phyloP scores from a whole-genome alignment of 1,140 invertebrate genomes.

The Pseudomyrmex cubaensis region DNA sequence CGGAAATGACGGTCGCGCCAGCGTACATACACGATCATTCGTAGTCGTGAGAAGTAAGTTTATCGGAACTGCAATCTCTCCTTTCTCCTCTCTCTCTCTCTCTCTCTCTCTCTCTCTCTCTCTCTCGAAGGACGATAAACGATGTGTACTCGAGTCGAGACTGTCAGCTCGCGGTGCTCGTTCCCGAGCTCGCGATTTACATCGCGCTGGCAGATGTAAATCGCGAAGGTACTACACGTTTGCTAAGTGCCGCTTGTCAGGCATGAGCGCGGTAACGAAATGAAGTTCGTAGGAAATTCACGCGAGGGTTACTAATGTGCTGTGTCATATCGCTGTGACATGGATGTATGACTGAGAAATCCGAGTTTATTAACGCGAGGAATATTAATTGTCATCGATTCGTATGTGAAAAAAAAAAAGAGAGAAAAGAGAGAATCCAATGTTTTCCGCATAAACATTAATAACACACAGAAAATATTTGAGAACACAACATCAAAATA shows the following conservation, averaged over 20 bases:
- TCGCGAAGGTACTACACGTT: conserved; percentile 13
- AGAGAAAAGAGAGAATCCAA: no score
- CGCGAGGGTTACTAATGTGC: conserved; percentile 15
- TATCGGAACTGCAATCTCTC: conserved; percentile 28
- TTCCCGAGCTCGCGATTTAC: conserved; percentile 25
- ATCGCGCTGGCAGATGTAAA: conserved; percentile 13
- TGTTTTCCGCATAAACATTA: no score
- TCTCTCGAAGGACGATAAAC: conserved; percentile 28
- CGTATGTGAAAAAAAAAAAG: neutral
- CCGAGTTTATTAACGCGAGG: conserved; percentile 21
- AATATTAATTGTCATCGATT: conserved; percentile 1
- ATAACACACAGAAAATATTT: neutral
- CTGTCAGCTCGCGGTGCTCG: neutral
- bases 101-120: no score
- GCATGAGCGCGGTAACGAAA: conserved; percentile 1
- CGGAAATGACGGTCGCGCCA: conserved; percentile 8
- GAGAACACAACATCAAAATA: neutral
- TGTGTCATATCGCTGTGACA: conserved; percentile 13
- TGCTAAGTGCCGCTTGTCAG: conserved; percentile 18
- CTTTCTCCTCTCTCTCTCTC: no score
- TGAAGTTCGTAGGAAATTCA: conserved; percentile 24
- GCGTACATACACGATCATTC: neutral
- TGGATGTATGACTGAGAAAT: conserved; percentile 12
- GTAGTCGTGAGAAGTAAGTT: conserved; percentile 25
- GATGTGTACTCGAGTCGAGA: neutral